Evolutionary conservation across 2,113 vertebrate species (phyloP).

Genomic region (Chelonoidis abingdonii): DNA sequence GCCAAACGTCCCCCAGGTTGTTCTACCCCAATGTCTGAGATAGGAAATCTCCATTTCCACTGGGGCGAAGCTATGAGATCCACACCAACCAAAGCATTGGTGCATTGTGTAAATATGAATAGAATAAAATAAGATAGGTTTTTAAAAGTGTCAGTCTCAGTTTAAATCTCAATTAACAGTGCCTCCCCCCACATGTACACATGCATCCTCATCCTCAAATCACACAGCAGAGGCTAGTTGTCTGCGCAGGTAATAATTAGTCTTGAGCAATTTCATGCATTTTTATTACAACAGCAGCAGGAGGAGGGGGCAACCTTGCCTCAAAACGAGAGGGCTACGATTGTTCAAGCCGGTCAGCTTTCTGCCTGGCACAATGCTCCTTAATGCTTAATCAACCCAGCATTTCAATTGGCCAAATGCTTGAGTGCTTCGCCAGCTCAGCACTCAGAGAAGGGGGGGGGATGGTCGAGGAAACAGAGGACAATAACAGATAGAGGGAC

Average conservation of each 20-base stretch:
- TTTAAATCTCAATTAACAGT: slow-evolving; percentile 51
- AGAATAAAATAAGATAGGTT: background rate
- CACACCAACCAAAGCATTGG: background rate
- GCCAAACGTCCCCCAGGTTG: background rate
- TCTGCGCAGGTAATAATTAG: background rate
- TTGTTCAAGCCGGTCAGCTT: slow-evolving; percentile 33
- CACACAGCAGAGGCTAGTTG: slow-evolving; percentile 2
- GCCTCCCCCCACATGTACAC: background rate
- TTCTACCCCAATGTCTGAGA: background rate
- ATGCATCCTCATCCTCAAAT: background rate
- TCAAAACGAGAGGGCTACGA: slow-evolving; percentile 29
- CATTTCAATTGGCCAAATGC: slow-evolving; percentile 30
- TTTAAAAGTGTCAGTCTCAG: background rate
- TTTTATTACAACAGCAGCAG: slow-evolving; percentile 40
- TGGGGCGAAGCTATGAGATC: background rate
- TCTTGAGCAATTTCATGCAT: slow-evolving; percentile 23
- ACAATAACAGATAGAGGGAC: slow-evolving; percentile 1
- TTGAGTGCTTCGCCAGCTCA: slow-evolving; percentile 38
- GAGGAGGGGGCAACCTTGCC: slow-evolving; percentile 5
- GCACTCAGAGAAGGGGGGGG: slow-evolving; percentile 10
- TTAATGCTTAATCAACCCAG: slow-evolving; percentile 31
- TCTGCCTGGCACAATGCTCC: slow-evolving; percentile 16
- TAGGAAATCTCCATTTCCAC: background rate
- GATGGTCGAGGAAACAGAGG: background rate
- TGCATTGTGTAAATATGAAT: slow-evolving; percentile 29